Evolutionary conservation across 2,113 vertebrate species (phyloP), one percentile per base, ranked within the genome.

Genomic region (Onychorhynchus coronatus): DNA sequence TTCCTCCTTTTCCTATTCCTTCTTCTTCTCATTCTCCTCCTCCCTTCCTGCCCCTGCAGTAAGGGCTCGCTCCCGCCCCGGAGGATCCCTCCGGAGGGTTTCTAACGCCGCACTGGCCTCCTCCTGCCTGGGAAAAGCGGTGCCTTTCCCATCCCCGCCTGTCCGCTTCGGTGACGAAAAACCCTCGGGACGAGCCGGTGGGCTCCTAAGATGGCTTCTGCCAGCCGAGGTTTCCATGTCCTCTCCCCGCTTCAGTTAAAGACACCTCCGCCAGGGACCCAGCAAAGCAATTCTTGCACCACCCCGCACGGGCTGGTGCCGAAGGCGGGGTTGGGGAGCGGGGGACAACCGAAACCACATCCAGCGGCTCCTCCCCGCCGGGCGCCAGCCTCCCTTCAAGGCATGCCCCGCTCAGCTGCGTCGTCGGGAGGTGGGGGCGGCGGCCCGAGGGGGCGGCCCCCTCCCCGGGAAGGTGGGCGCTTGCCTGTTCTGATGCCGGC

Each of bases 401-500:
- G 50, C 61, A 17, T 7, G 41, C 3, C 85, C 61, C 23, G 33
- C 44, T 50, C 24, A n/a, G 71, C 72, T 15, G 41, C 18, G 66
- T 27, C 46, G 33, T 35, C 28, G 18, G 44, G 53, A 33, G 70
- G 46, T 22, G 73, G 58, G 58, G 42, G 61, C 27, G 17, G 41
- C 6, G 50, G 31, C 41, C 76, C 46, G 56, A 74, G 56, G 67
- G 46, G 74, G 50, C 49, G 71, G 19, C 42, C 25, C 39, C n/a
- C 12, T 20, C 41, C 27, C 25, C 22, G 2, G 70, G 55, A 55
- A 41, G 17, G 30, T 17, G 81, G 73, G 27, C 12, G 22, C 49
- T 35, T 28, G 18, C 76, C 56, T 49, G 46, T 93, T 90, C 53
- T 94, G 92, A 82, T 55, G 89, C 66, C 96, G 66, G 95, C 63